Base-by-base conservation (phyloP, 1,140 invertebrate genomes). In the Brachionus koreanus region DNA sequence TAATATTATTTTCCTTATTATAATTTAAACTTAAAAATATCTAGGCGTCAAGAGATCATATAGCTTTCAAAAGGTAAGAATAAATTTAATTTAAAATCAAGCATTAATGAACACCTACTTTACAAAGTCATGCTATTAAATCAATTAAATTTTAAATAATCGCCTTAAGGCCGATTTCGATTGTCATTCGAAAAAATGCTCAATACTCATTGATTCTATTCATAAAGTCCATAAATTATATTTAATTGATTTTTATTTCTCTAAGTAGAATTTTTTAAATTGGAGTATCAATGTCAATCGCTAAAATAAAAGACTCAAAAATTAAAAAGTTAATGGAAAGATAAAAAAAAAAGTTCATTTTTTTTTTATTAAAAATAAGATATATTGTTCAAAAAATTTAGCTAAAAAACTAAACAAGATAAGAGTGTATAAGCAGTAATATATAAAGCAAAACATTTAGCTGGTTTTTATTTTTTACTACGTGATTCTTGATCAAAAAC, bases 41-140 rank as follows among this genome's bases (percentile, higher is more conserved):
- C 19, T 23, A 57, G 49, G 49, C 33, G 65, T 69, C 35, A 69
- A 69, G 37, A 37, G 65, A 69, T 69, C 65, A 69, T 43, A 19
- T 19, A 69, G 65, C 35, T 33, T 42, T 69, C 65, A 69, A 69
- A 69, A 69, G 37, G 65, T 69, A 69, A 69, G 65, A 33, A 35
- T 37, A 69, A 3, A 37, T 37, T 39, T 39, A 69, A 69, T 37
- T 37, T 69, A 37, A 39, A 57, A 57, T 57, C 49, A 57, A 57
- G 19, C 49, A 23, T 23, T 57, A 57, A 57, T 57, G 49, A 57
- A 57, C 49, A 19, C 49, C 19, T 57, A 57, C 19, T 57, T 57
- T 57, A 9, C 49, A 57, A 57, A 57, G 49, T 57, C 49, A 57
- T 57, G 49, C 49, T 57, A 57, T 57, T 57, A 57, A 57, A 57